Conservation (phyloP, 2,888 invertebrate genomes). For the Cancer borealis region DNA sequence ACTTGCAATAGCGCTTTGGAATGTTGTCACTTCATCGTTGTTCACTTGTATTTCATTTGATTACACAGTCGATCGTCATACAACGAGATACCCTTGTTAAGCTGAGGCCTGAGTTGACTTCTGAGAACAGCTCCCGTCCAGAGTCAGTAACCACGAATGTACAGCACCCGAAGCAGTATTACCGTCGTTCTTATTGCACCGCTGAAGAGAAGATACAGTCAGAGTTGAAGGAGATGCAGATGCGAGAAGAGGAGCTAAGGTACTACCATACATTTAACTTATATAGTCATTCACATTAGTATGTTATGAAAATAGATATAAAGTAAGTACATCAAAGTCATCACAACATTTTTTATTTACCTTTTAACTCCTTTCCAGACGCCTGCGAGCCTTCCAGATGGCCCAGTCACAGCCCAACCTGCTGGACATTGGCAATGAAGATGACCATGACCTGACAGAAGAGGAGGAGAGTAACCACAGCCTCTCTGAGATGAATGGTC, state of each 20-base stretch:
- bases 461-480: slow-evolving; percentile 56
- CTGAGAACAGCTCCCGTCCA: background rate
- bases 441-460: slow-evolving; percentile 81
- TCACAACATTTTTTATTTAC: background rate
- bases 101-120: slow-evolving; percentile 55
- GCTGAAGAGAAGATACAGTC: slow-evolving; percentile 93
- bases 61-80: slow-evolving; percentile 55
- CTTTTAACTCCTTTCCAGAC: slow-evolving; percentile 79
- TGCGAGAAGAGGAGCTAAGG: slow-evolving; percentile 89
- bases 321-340: background rate
- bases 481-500: slow-evolving; percentile 68
- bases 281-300: background rate
- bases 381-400: slow-evolving; percentile 83
- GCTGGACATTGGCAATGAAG: slow-evolving; percentile 83
- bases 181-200: slow-evolving; percentile 79
- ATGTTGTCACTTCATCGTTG: background rate
- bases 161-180: slow-evolving; percentile 44
- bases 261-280: slow-evolving; percentile 78
- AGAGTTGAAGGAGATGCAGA: slow-evolving; percentile 91
- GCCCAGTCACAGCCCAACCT: slow-evolving; percentile 85
- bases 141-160: background rate
- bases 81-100: slow-evolving; percentile 63
- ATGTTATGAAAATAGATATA: background rate
- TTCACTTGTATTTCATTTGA: background rate
- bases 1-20: background rate